Conservation (phyloP, 2,113 vertebrate genomes). For the Brachyhypopomus occidentalis region DNA sequence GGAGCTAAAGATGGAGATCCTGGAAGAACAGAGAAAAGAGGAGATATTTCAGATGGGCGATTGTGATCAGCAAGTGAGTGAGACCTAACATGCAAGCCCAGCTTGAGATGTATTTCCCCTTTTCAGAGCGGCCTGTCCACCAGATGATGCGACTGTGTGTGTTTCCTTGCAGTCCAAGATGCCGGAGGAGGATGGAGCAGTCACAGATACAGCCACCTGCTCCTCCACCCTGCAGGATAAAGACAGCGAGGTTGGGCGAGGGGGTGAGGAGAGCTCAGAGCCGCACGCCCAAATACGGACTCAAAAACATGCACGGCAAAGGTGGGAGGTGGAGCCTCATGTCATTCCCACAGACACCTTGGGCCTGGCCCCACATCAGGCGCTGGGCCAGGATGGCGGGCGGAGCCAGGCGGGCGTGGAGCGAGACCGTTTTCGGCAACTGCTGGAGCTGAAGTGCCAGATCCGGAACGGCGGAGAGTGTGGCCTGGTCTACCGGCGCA, state of each 20-base stretch:
- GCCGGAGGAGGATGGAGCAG: slow-evolving; percentile 71
- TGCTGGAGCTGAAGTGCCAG: slow-evolving; percentile 93
- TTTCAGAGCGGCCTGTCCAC: neutral
- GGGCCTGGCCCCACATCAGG: slow-evolving; percentile 61
- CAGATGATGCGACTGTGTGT: neutral
- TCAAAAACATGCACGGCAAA: slow-evolving; percentile 53
- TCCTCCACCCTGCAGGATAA: slow-evolving; percentile 90
- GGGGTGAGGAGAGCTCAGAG: slow-evolving; percentile 84
- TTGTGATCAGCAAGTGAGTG: slow-evolving; percentile 79
- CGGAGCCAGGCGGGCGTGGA: slow-evolving; percentile 66
- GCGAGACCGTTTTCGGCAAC: slow-evolving; percentile 85
- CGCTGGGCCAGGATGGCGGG: slow-evolving; percentile 70
- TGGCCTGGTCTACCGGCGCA: slow-evolving; percentile 88
- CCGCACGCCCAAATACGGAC: slow-evolving; percentile 69
- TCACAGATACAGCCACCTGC: slow-evolving; percentile 87
- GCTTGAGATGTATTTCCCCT: neutral
- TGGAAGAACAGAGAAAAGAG: slow-evolving; percentile 85
- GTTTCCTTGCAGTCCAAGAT: slow-evolving; percentile 42
- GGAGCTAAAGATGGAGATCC: slow-evolving; percentile 89
- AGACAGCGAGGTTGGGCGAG: slow-evolving; percentile 85
- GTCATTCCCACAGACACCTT: slow-evolving; percentile 61
- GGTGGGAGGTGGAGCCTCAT: slow-evolving; percentile 11
- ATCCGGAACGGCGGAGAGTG: slow-evolving; percentile 87
- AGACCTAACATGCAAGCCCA: slow-evolving; percentile 1
- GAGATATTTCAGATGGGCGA: slow-evolving; percentile 68